phyloP scores from a whole-genome alignment of 2,797 vertebrate species.

The Anguilla obscura region DNA sequence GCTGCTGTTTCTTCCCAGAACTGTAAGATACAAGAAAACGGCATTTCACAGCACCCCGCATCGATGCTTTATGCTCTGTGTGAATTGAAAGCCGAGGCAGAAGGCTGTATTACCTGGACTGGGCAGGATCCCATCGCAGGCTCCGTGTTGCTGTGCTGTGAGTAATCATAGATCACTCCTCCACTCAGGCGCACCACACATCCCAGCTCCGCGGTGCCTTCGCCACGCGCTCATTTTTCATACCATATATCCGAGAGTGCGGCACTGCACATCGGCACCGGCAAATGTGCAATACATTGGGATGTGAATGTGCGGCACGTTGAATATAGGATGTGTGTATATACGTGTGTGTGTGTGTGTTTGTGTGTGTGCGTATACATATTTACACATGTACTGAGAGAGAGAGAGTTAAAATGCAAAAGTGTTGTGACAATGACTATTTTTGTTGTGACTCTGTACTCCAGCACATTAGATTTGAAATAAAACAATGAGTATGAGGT shows the following conservation, averaged over 20 bases:
- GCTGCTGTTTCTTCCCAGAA: background rate
- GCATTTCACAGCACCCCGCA: background rate
- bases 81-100: background rate
- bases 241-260: conserved; percentile 66
- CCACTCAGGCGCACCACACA: conserved; percentile 65
- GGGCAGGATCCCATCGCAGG: conserved; percentile 2
- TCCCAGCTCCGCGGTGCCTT: conserved; percentile 68
- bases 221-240: conserved; percentile 76
- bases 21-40: background rate
- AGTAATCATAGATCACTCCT: conserved; percentile 68
- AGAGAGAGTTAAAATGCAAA: too few species aligned
- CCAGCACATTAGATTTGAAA: conserved; percentile 15
- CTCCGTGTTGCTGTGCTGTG: conserved; percentile 56
- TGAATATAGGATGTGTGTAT: conserved; percentile 71
- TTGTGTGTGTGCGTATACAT: conserved; percentile 56
- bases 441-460: too few species aligned
- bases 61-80: background rate
- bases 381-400: too few species aligned
- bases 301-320: conserved; percentile 68
- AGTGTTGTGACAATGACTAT: too few species aligned
- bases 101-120: background rate
- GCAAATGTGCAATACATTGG: conserved; percentile 69
- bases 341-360: conserved; percentile 39
- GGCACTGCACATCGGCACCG: conserved; percentile 64
- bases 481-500: too few species aligned